phyloP scores from a whole-genome alignment of 2,113 vertebrate species.

The Brachyistius frenatus region DNA sequence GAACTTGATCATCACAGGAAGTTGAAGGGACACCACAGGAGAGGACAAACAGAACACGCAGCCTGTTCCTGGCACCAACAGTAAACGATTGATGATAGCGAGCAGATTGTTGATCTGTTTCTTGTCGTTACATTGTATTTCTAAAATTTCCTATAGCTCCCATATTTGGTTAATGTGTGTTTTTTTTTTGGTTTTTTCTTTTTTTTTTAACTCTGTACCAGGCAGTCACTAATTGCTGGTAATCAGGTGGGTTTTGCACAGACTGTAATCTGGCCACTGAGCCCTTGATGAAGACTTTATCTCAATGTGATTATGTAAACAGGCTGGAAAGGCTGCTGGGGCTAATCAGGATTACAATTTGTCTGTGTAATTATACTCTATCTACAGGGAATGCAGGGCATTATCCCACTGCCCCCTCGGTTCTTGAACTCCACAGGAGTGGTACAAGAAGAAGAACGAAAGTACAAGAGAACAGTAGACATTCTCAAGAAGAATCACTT shows the following conservation, averaged over 20 bases:
- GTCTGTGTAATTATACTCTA: constrained; percentile 78
- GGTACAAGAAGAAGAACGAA: constrained; percentile 7
- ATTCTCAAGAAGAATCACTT: neutral
- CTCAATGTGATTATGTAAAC: constrained; percentile 79
- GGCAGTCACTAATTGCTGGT: constrained; percentile 62
- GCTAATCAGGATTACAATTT: constrained; percentile 83
- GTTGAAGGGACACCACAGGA: constrained; percentile 5
- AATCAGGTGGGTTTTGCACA: constrained; percentile 66
- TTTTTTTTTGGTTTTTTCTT: neutral
- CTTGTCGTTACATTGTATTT: neutral
- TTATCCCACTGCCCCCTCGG: constrained; percentile 65
- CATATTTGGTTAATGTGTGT: neutral
- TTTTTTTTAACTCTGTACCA: constrained; percentile 26
- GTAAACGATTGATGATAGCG: constrained; percentile 27
- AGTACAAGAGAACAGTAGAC: constrained; percentile 11
- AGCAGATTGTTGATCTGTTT: constrained; percentile 53
- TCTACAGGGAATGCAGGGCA: constrained; percentile 66
- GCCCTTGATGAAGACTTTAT: constrained; percentile 76
- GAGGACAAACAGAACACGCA: constrained; percentile 13
- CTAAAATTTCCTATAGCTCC: neutral
- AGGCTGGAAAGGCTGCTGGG: constrained; percentile 71
- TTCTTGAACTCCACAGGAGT: constrained; percentile 56
- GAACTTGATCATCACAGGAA: constrained; percentile 7
- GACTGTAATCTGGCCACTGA: constrained; percentile 75
- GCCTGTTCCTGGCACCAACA: constrained; percentile 32